phyloP scores from a whole-genome alignment of 2,888 invertebrate species.

The Diadromus collaris region DNA sequence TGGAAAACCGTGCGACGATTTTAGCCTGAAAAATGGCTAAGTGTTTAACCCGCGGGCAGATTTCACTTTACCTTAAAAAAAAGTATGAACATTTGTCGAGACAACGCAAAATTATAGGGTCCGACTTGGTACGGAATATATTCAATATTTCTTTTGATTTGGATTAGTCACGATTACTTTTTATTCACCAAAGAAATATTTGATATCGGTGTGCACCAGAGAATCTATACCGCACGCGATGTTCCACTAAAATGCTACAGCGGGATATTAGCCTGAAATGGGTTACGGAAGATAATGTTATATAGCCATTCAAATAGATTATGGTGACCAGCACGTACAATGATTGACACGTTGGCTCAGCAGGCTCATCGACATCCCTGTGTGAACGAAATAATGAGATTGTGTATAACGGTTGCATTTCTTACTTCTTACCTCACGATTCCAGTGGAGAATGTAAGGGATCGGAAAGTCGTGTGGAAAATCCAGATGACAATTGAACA shows the following conservation, averaged over 20 bases:
- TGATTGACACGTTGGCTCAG: conserved; percentile 46
- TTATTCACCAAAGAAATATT: conserved; percentile 3
- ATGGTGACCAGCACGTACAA: conserved; percentile 32
- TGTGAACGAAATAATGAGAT: conserved; percentile 35
- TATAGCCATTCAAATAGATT: conserved; percentile 41
- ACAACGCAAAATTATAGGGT: too few species aligned
- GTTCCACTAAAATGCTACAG: conserved; percentile 15
- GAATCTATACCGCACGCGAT: conserved; percentile 29
- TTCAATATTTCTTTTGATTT: neutral
- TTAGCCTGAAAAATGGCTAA: too few species aligned
- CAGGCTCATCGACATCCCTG: conserved; percentile 9
- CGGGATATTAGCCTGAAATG: conserved; percentile 28
- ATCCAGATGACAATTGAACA: conserved; percentile 92
- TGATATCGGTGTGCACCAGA: neutral
- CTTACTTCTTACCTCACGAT: conserved; percentile 88
- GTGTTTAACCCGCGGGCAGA: too few species aligned
- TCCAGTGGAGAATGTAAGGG: conserved; percentile 94
- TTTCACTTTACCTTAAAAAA: too few species aligned
- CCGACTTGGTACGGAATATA: neutral
- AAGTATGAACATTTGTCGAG: too few species aligned
- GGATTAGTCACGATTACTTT: neutral
- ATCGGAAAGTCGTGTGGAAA: conserved; percentile 93
- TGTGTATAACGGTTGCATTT: conserved; percentile 22
- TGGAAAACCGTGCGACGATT: too few species aligned
- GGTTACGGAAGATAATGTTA: conserved; percentile 18